These are phyloP conservation scores for Argentina silus DNA, from an alignment of 2,797 vertebrate genomes.

Conservation along the genomic window DNA sequence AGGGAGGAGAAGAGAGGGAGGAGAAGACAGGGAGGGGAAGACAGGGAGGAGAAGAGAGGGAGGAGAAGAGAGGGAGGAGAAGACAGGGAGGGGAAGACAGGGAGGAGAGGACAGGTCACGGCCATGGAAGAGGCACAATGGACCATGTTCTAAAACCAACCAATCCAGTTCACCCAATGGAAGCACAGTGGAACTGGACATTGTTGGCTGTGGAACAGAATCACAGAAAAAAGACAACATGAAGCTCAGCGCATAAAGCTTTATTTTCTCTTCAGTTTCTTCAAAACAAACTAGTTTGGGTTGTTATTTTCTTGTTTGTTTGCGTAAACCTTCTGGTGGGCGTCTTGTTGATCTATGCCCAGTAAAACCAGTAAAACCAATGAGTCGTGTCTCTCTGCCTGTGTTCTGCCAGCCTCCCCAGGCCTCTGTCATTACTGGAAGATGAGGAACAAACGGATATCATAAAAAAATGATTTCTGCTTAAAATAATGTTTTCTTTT, in stretches of 20 bases:
- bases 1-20: too few species aligned
- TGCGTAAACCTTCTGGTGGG: conserved; percentile 18
- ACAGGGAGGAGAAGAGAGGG: too few species aligned
- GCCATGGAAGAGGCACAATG: too few species aligned
- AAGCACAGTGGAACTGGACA: too few species aligned
- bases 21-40: too few species aligned
- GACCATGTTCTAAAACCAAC: too few species aligned
- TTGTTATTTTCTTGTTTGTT: conserved; percentile 16
- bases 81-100: neutral
- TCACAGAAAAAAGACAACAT: neutral
- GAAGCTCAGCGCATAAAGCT: too few species aligned
- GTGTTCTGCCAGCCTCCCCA: conserved; percentile 57
- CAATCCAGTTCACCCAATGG: too few species aligned
- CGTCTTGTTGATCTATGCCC: conserved; percentile 54
- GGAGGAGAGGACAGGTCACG: too few species aligned
- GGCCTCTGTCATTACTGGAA: conserved; percentile 69
- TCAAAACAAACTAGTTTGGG: conserved; percentile 43
- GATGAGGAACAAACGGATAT: conserved; percentile 28
- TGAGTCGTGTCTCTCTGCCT: conserved; percentile 48
- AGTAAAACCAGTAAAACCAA: conserved; percentile 60
- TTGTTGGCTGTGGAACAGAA: too few species aligned
- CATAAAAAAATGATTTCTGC: conserved; percentile 47
- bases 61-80: neutral
- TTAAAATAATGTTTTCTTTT: conserved; percentile 62
- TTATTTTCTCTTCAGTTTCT: neutral